phyloP scores from a whole-genome alignment of 1,140 invertebrate genomes.

The Tetramorium parvispinum region DNA sequence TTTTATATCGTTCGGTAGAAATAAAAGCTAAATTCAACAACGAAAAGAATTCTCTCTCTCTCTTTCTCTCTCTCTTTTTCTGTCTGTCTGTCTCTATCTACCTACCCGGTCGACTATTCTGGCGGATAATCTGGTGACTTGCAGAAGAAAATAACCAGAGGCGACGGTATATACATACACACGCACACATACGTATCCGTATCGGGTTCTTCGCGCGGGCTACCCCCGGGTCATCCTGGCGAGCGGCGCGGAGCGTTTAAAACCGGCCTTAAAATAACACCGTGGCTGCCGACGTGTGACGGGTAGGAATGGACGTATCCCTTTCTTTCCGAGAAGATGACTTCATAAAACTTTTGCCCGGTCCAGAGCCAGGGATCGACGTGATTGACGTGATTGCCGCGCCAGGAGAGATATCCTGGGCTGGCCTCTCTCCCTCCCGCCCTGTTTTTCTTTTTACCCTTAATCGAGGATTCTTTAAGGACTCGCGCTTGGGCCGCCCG shows the following conservation, averaged over 20 bases:
- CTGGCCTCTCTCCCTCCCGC: background rate
- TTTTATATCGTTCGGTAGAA: background rate
- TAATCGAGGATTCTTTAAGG: conserved; percentile 65
- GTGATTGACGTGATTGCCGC: conserved; percentile 75
- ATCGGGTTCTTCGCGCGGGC: conserved; percentile 72
- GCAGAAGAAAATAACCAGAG: conserved; percentile 72
- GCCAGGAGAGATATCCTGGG: conserved; percentile 22
- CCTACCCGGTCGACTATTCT: conserved; percentile 23
- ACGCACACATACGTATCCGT: conserved; percentile 57
- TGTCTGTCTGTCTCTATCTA: conserved; percentile 16
- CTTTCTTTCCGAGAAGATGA: conserved; percentile 84
- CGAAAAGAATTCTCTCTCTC: background rate
- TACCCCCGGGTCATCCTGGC: conserved; percentile 73
- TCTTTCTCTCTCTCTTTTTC: background rate
- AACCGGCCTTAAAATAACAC: conserved; percentile 83
- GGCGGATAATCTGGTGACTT: conserved; percentile 71
- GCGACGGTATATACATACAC: conserved; percentile 9
- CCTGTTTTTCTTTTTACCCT: conserved; percentile 67
- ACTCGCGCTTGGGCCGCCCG: conserved; percentile 14
- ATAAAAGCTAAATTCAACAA: conserved; percentile 15
- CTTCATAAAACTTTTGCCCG: conserved; percentile 82
- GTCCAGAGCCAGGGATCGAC: conserved; percentile 71
- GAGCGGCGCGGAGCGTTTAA: conserved; percentile 67
- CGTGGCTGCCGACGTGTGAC: conserved; percentile 71
- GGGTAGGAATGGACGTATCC: conserved; percentile 77